Percentiles rank a stretch among this genome's conserved stretches.
These are phyloP conservation scores for Eupithecia subfuscata DNA, from an alignment of 2,888 invertebrate genomes.

Conservation along the genomic window DNA sequence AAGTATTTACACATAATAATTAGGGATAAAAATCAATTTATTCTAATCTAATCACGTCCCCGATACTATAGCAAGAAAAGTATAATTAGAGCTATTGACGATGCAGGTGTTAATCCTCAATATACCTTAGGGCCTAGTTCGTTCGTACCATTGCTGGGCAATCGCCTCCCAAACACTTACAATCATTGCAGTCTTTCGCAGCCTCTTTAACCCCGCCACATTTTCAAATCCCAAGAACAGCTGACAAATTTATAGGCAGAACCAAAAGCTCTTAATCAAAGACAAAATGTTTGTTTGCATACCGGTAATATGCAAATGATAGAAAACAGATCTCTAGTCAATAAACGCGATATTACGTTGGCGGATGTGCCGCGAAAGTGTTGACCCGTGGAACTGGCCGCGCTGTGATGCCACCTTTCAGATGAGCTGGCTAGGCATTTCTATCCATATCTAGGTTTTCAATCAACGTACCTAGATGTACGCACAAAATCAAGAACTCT, in stretches of 20 bases:
- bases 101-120: not conserved
- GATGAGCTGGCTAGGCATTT: conserved; percentile 4
- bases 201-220: not conserved
- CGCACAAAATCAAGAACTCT: no score
- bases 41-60: not conserved
- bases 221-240: not conserved
- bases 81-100: not conserved
- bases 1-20: no score
- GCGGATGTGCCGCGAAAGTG: conserved; percentile 73
- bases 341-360: conserved; percentile 58
- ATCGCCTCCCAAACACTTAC: not conserved
- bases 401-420: conserved; percentile 15
- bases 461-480: not conserved
- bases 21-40: no score
- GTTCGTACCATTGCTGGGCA: not conserved
- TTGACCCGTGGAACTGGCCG: conserved; percentile 70
- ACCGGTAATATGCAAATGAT: conserved; percentile 37
- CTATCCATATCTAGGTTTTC: not conserved
- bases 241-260: not conserved
- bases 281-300: conserved; percentile 25
- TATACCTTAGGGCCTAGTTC: not conserved
- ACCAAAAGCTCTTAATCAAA: not conserved
- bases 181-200: not conserved
- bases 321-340: conserved; percentile 38
- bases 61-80: not conserved